Base-by-base conservation (phyloP, 2,797 vertebrate species). In the Lutjanus campechanus region DNA sequence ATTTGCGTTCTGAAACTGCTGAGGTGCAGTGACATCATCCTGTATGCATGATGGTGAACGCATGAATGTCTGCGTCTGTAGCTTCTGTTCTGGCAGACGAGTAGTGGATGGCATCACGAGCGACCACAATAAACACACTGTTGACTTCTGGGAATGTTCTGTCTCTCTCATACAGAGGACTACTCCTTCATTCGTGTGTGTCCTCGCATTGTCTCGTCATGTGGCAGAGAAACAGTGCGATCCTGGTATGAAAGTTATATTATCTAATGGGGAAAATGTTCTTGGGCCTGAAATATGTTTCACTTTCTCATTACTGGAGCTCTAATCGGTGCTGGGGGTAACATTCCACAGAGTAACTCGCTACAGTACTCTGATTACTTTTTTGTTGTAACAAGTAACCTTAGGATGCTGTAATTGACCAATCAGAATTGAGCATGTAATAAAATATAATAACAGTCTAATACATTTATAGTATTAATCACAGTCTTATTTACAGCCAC, bases 41-140 rank as follows among this genome's bases (percentile, higher is more conserved):
- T 74, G 40, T 54, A 50, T 69, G 53, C 62, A 49, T 69, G 17
- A 25, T 25, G 29, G 20, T 46, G 8, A 5, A 29, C 41, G 46
- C 13, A 29, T 17, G 29, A 47, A 3, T 49, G 44, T 11, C 17
- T 77, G 62, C 19, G 9, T 69, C 71, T 20, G 29, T 49, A 15
- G 65, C 61, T 44, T 11, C 69, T 66, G 58, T 56, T 76, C 19
- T 59, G 25, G 25, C 44, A 67, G 29, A 60, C 12, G 1, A 60
- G 43, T 4, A 19, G 60, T 53, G 29, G 49, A 49, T 44, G 49
- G 41, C 40, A 46, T 80, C 63, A 53, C 51, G 43, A 46, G 22
- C 55, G 19, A 20, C 53, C 58, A 82, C 76, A 86, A 76, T 66
- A 84, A 88, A 74, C 49, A 60, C 76, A 61, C 61, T 61, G 54